phyloP scores from a whole-genome alignment of 2,888 invertebrate genomes.

The Noctua janthina region DNA sequence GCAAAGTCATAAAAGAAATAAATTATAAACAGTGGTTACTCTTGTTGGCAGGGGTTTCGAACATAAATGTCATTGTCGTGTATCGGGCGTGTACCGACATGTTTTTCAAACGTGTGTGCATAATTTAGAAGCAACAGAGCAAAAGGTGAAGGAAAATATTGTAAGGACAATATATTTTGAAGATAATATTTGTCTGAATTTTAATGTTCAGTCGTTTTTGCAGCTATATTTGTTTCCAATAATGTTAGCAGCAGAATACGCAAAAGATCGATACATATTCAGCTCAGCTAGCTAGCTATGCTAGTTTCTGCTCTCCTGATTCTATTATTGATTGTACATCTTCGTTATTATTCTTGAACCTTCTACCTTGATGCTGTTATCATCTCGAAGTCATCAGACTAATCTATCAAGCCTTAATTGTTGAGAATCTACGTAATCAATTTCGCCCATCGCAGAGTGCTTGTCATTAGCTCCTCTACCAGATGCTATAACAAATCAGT shows the following conservation, averaged over 20 bases:
- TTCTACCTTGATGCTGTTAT: conserved; percentile 20
- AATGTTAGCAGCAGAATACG: background rate
- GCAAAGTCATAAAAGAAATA: conserved; percentile 19
- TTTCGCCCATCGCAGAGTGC: background rate
- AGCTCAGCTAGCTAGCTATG: background rate
- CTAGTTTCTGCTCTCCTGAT: conserved; percentile 7
- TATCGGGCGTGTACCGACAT: conserved; percentile 49
- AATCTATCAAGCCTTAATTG: conserved; percentile 14
- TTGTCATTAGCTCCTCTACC: background rate
- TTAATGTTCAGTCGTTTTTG: conserved; percentile 14
- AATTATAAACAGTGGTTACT: conserved; percentile 36
- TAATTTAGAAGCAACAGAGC: conserved; percentile 54
- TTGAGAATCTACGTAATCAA: conserved; percentile 36
- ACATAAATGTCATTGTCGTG: conserved; percentile 64
- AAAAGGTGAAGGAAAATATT: conserved; percentile 63
- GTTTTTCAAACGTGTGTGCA: conserved; percentile 58
- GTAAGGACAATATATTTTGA: conserved; percentile 28
- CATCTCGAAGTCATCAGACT: conserved; percentile 13
- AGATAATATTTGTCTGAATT: conserved; percentile 15
- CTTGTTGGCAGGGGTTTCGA: conserved; percentile 39
- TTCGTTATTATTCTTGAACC: conserved; percentile 10
- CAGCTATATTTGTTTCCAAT: conserved; percentile 11
- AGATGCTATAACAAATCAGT: background rate
- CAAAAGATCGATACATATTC: background rate
- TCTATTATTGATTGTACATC: background rate